These are phyloP conservation scores for Pterophyllum scalare DNA, from an alignment of 2,113 vertebrate genomes.

Conservation along the genomic window DNA sequence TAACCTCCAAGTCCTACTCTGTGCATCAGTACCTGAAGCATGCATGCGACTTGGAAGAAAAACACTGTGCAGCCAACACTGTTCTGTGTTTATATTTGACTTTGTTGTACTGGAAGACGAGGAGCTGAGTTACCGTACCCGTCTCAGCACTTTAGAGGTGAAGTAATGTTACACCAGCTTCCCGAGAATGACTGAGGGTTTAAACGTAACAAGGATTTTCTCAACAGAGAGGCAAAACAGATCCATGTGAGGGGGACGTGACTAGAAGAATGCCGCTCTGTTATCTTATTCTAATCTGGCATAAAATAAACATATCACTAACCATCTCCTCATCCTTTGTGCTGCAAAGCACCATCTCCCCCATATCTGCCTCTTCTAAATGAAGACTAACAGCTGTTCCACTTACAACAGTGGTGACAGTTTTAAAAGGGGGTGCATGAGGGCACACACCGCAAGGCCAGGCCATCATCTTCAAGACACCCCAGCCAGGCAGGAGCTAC, in stretches of 20 bases:
- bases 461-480: slow-evolving; percentile 65
- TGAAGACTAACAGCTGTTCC: slow-evolving; percentile 63
- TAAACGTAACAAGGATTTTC: slow-evolving; percentile 39
- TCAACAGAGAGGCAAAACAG: slow-evolving; percentile 43
- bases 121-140: slow-evolving; percentile 18
- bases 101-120: slow-evolving; percentile 27
- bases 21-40: not conserved
- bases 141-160: slow-evolving; percentile 25
- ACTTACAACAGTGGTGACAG: slow-evolving; percentile 54
- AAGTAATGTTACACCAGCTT: slow-evolving; percentile 45
- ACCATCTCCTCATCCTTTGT: slow-evolving; percentile 12
- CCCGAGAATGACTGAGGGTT: slow-evolving; percentile 42
- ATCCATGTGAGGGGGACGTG: slow-evolving; percentile 23
- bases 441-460: slow-evolving; percentile 46
- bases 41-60: not conserved
- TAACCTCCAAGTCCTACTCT: not conserved
- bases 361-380: slow-evolving; percentile 20
- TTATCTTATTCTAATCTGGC: slow-evolving; percentile 3
- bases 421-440: slow-evolving; percentile 46
- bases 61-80: slow-evolving; percentile 9
- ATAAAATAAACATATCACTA: slow-evolving; percentile 13
- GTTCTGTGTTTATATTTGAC: slow-evolving; percentile 50
- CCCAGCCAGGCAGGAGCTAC: slow-evolving; percentile 1
- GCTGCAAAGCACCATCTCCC: not conserved
- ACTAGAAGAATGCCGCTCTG: slow-evolving; percentile 16